Evolutionary conservation across 2,888 invertebrate genomes (phyloP).

Genomic region (Ichneumon xanthorius): DNA sequence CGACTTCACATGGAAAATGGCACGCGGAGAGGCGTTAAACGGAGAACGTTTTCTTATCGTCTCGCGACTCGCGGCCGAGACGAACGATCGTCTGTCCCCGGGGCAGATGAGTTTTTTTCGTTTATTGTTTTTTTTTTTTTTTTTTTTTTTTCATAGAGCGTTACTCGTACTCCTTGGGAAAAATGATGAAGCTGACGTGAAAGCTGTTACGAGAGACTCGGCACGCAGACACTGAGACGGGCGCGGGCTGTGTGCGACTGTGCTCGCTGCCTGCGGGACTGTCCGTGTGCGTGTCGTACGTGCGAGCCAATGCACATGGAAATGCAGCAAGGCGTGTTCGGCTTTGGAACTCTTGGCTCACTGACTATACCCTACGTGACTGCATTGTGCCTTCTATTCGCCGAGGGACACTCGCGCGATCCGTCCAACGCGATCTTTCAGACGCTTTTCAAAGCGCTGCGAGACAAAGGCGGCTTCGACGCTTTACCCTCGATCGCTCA

Average conservation of each 20-base stretch:
- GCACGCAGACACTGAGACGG: conserved; percentile 48
- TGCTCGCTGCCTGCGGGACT: not conserved
- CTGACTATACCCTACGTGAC: conserved; percentile 36
- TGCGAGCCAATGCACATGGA: conserved; percentile 48
- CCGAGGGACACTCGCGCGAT: not conserved
- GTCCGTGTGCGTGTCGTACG: conserved; percentile 5
- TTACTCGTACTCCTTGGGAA: conserved; percentile 11
- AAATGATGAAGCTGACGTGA: conserved; percentile 60
- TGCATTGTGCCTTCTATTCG: conserved; percentile 21
- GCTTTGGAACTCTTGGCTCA: conserved; percentile 52
- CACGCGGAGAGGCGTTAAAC: conserved; percentile 58
- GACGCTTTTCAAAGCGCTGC: not conserved
- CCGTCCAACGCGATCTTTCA: conserved; percentile 31
- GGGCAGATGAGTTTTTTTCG: not conserved
- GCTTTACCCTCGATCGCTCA: conserved; percentile 28
- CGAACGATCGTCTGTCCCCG: conserved; percentile 4
- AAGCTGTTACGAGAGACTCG: conserved; percentile 67
- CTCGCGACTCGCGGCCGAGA: conserved; percentile 2
- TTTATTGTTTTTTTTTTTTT: not conserved
- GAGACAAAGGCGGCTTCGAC: not conserved
- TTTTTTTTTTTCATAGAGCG: conserved; percentile 22
- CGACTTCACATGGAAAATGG: conserved; percentile 73
- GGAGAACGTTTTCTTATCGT: conserved; percentile 16
- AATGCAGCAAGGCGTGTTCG: conserved; percentile 66
- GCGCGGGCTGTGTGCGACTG: conserved; percentile 26